Evolutionary conservation across 2,888 invertebrate species (phyloP), one percentile per base, ranked within the genome.

Genomic region (Tortrix viridana): DNA sequence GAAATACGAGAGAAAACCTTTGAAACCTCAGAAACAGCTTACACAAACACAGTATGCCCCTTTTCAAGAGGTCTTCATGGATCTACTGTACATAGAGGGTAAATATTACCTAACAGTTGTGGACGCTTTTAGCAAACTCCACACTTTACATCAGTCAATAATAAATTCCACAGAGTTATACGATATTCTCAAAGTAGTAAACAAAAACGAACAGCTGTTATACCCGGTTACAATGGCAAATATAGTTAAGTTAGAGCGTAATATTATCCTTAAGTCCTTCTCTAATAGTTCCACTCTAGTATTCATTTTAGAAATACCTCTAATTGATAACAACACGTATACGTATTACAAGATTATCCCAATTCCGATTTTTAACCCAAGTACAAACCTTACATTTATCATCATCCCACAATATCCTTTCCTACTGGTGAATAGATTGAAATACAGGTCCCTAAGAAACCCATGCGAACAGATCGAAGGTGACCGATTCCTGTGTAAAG

Each of bases 1-100:
- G 66, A 69, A 69, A 47, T 69, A 69, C 22, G 67, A 66, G 12
- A 47, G 69, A 6, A 66, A 66, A 55, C 67, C 67, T 1, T 18
- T 65, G 3, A 65, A 62, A 12, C 62, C 61, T 12, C 5, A 12
- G 18, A 48, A 63, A 14, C 57, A 63, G 41, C 16, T 66, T n/a
- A 58, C 67, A 0, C 60, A 64, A 60, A 65, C 55, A 1, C 60
- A 67, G 37, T n/a, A 23, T 0, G 18, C 6, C 12, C 64, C 67
- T 2, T 67, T 67, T 16, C 57, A 67, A 18, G 64, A 67, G 52
- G 5, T 67, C 5, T 65, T 67, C 16, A 61, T 61, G 9, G 65
- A 65, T 9, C 26, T 26, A 26, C 26, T 26, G 6, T 26, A 26
- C 9, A 54, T 59, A n/a, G 64, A 64, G 18, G 49, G 64, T 3